Percentiles rank a stretch among this genome's conserved stretches.
phyloP scores from a whole-genome alignment of 2,797 vertebrate genomes.

The Chrosomus eos region DNA sequence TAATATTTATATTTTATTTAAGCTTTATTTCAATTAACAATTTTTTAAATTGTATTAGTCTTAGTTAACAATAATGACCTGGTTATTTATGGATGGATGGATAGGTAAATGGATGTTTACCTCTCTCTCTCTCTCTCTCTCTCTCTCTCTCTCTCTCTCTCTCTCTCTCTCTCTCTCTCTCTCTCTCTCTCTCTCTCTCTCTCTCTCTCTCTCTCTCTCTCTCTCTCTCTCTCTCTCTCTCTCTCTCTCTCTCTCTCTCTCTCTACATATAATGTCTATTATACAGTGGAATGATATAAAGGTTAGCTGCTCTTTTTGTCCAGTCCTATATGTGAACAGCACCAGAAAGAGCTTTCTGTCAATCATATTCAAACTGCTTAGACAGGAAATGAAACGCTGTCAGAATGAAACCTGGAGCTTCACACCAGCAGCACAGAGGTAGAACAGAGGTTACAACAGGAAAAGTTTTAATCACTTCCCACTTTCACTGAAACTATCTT shows the following conservation, averaged over 20 bases:
- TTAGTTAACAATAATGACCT: background rate
- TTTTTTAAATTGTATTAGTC: background rate
- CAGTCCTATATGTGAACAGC: background rate
- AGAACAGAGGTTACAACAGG: conserved; percentile 15
- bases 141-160: background rate
- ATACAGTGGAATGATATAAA: background rate
- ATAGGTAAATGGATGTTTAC: no score
- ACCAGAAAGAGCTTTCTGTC: background rate
- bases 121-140: background rate
- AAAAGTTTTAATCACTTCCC: conserved; percentile 33
- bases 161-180: background rate
- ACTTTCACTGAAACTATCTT: background rate
- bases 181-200: background rate
- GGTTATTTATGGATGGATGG: background rate
- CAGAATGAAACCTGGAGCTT: conserved; percentile 25
- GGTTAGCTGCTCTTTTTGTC: background rate
- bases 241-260: background rate
- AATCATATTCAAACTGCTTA: conserved; percentile 20
- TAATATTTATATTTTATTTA: background rate
- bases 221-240: no score
- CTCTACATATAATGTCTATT: background rate
- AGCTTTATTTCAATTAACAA: background rate
- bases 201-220: background rate
- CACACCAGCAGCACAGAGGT: conserved; percentile 8
- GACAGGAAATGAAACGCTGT: conserved; percentile 14